Conservation (phyloP, 2,113 vertebrate species). For the Saccopteryx leptura region DNA sequence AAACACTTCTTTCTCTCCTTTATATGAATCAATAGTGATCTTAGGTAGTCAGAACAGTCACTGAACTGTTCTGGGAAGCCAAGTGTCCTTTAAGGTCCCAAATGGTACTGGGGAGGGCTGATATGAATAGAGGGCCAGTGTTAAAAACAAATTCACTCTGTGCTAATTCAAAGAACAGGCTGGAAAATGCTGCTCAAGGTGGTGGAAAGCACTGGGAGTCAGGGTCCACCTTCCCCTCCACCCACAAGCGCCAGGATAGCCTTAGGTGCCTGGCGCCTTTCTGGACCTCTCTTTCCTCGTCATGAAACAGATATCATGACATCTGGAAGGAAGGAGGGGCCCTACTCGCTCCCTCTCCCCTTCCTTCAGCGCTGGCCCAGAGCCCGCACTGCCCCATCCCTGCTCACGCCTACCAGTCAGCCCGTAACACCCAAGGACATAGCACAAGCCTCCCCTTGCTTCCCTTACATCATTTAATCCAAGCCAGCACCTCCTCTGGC, state of each 20-base stretch:
- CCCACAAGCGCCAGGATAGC: accelerated
- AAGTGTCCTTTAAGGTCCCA: not conserved
- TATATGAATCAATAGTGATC: not conserved
- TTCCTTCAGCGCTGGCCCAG: not conserved
- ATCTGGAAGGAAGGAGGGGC: not conserved
- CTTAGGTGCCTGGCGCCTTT: not conserved
- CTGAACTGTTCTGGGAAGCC: not conserved
- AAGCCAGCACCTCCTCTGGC: not conserved
- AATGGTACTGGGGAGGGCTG: not conserved
- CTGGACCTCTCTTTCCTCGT: not conserved
- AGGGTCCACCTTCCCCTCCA: accelerated
- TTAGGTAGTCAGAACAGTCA: not conserved
- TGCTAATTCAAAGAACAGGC: not conserved
- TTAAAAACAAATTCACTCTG: not conserved
- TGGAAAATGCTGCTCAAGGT: accelerated
- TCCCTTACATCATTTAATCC: not conserved
- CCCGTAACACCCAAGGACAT: not conserved
- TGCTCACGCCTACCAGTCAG: accelerated
- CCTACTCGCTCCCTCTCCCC: not conserved
- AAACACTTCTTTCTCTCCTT: not conserved
- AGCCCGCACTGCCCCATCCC: not conserved
- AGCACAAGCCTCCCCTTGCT: not conserved
- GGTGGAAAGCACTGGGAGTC: not conserved
- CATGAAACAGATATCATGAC: not conserved
- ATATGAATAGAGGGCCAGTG: not conserved